phyloP scores from a whole-genome alignment of 2,113 vertebrate genomes.

The Pituophis catenifer region DNA sequence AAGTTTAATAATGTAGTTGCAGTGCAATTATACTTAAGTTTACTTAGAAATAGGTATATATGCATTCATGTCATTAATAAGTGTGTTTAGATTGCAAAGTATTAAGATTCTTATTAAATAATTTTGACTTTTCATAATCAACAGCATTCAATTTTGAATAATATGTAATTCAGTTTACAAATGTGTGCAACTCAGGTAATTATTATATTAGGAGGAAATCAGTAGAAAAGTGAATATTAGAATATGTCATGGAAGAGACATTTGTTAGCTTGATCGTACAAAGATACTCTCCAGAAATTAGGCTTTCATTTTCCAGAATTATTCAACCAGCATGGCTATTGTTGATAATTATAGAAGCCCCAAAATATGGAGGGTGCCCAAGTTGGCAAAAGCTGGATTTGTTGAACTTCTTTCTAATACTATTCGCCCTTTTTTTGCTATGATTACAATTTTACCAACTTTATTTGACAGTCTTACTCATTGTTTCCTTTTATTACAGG shows the following conservation, averaged over 20 bases:
- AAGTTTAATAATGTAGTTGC: background rate
- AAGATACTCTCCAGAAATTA: background rate
- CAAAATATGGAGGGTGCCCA: background rate
- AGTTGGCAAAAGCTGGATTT: background rate
- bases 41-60: background rate
- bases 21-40: background rate
- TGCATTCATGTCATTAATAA: background rate
- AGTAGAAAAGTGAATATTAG: background rate
- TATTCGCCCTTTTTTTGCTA: background rate
- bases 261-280: background rate
- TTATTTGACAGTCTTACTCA: conserved; percentile 1
- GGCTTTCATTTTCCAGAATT: background rate
- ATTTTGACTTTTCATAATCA: background rate
- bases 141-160: background rate
- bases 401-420: background rate
- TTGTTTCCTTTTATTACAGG: conserved; percentile 68
- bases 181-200: background rate
- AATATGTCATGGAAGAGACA: background rate
- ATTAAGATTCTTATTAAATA: conserved; percentile 10
- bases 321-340: background rate
- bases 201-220: background rate
- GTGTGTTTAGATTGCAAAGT: conserved; percentile 21
- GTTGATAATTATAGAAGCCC: background rate
- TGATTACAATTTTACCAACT: background rate
- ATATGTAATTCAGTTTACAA: background rate